Conservation (phyloP, 2,797 vertebrate genomes). For the Psittacula echo region DNA sequence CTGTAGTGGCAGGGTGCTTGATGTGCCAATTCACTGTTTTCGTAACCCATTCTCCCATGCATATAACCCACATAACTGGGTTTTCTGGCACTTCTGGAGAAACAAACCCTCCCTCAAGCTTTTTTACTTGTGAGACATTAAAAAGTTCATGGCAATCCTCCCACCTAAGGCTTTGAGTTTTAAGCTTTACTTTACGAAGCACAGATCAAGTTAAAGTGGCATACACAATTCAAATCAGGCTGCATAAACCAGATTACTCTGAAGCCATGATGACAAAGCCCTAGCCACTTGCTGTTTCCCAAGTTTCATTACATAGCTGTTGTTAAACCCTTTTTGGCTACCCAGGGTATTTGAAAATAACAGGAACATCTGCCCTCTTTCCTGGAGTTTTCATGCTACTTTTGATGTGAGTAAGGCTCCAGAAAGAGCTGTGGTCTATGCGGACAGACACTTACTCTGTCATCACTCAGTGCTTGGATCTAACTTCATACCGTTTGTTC, state of each 20-base stretch:
- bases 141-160: not conserved
- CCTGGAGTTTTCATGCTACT: not conserved
- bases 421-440: not conserved
- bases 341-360: not conserved
- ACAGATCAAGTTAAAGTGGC: not conserved
- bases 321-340: not conserved
- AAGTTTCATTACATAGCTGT: not conserved
- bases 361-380: not conserved
- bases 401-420: constrained; percentile 29
- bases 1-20: not conserved
- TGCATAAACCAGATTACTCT: not conserved
- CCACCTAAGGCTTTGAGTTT: not conserved
- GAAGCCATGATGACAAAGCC: not conserved
- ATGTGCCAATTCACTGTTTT: not conserved
- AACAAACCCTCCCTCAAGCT: not conserved
- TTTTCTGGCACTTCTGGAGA: not conserved
- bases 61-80: not conserved
- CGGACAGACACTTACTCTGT: constrained; percentile 42
- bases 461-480: constrained; percentile 54
- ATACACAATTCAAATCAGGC: not conserved
- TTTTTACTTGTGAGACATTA: constrained; percentile 6
- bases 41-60: not conserved
- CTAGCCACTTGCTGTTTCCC: not conserved
- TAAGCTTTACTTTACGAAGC: constrained; percentile 21
- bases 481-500: constrained; percentile 59